These are phyloP conservation scores for Callipepla californica DNA, from an alignment of 2,113 vertebrate species.

Conservation along the genomic window DNA sequence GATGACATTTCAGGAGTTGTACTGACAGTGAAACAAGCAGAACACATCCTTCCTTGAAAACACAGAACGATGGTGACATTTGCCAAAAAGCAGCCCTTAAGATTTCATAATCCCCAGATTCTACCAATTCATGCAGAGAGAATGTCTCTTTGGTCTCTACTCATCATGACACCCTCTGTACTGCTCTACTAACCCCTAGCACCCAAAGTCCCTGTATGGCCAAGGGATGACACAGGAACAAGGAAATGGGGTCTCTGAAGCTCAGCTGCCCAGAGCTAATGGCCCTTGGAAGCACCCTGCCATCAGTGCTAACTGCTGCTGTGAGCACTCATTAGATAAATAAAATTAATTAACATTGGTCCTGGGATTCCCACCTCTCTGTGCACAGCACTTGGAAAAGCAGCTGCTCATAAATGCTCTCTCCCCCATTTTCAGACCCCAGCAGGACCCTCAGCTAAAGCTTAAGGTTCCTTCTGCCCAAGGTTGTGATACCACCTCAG, in stretches of 20 bases:
- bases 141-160: conserved; percentile 4
- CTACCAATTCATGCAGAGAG: conserved; percentile 5
- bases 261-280: not conserved
- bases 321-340: not conserved
- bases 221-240: not conserved
- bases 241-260: not conserved
- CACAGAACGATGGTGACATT: not conserved
- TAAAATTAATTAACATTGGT: conserved; percentile 15
- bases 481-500: not conserved
- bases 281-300: not conserved
- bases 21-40: not conserved
- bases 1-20: not conserved
- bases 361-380: not conserved
- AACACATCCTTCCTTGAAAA: not conserved
- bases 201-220: not conserved
- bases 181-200: not conserved
- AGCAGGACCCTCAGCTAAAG: not conserved
- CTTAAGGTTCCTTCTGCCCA: not conserved
- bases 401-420: not conserved
- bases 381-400: not conserved
- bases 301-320: not conserved
- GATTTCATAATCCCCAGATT: not conserved
- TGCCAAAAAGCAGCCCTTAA: conserved; percentile 14
- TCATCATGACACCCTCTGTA: not conserved
- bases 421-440: not conserved